phyloP scores from a whole-genome alignment of 2,797 vertebrate species.

The Pipistrellus pipistrellus region DNA sequence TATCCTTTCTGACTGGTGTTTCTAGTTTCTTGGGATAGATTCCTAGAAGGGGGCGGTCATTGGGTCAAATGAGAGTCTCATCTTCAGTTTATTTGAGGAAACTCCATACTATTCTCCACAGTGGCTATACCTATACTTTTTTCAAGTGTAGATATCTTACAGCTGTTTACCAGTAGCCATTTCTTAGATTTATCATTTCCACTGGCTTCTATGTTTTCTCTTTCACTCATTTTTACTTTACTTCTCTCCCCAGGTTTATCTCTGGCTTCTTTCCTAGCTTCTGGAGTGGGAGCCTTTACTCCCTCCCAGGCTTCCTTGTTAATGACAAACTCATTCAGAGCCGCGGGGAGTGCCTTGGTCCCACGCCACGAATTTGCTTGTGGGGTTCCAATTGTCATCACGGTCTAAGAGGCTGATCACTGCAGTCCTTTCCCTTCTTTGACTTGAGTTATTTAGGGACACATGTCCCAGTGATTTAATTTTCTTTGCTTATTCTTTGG shows the following conservation, averaged over 20 bases:
- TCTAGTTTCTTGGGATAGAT: too few species aligned
- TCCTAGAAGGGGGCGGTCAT: too few species aligned
- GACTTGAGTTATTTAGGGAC: conserved; percentile 42
- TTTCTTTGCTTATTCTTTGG: conserved; percentile 47
- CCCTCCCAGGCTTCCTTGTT: neutral
- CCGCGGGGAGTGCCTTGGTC: neutral
- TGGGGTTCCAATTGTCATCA: neutral
- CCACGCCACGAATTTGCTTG: neutral
- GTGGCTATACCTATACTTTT: neutral
- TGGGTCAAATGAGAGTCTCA: too few species aligned
- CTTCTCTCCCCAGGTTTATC: neutral
- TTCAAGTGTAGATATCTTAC: neutral
- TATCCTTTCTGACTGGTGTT: too few species aligned
- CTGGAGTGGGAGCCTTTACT: neutral
- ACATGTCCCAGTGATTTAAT: conserved; percentile 41
- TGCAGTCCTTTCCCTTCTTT: neutral
- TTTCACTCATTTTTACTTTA: neutral
- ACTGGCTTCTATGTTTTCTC: neutral
- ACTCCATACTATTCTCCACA: too few species aligned
- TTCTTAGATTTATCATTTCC: neutral
- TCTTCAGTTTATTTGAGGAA: too few species aligned
- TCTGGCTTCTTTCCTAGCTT: conserved; percentile 31
- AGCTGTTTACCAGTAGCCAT: neutral
- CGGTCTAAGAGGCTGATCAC: neutral
- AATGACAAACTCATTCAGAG: neutral